A percentile compares a stretch with the other conserved stretches of the same genome.
These are phyloP conservation scores for cattle (Bos taurus) DNA, from an alignment of 2,113 vertebrate genomes.

Conservation along the genomic window ARS-UCD2.0 NC_037344.1:22518501-22519000, in stretches of 20 bases:
- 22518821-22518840: fast-evolving
- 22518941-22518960: background rate
- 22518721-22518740: background rate
- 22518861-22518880: background rate
- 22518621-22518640: background rate
- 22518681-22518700: background rate
- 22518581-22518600: background rate
- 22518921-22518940: background rate
- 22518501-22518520: background rate
- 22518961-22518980: background rate
- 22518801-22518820: background rate
- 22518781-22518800: background rate
- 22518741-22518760: background rate
- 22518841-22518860: background rate
- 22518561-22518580: background rate
- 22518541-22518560: background rate
- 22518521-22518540: background rate
- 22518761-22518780: background rate
- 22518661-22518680: background rate
- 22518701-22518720: background rate
- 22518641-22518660: background rate
- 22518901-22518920: background rate
- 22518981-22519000: background rate
- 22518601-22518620: background rate
- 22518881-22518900: background rate